Base-by-base conservation (phyloP, 2,888 invertebrate genomes). In the Hartigia nigra region DNA sequence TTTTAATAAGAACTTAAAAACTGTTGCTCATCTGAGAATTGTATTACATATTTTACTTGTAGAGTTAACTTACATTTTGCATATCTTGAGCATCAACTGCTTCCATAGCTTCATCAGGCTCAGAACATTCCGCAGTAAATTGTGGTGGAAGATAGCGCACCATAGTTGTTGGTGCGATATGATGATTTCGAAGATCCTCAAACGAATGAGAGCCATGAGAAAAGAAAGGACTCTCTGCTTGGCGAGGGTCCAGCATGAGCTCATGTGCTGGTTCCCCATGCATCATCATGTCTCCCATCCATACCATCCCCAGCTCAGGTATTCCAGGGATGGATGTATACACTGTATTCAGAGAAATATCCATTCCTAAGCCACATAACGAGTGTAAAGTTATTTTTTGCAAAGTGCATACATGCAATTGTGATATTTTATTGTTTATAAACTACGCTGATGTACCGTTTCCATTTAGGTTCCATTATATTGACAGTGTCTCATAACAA, bases 221-320 rank as follows among this genome's bases (percentile, higher is more conserved):
- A 79, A 89, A 91, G 79, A 90, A 91, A 11, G 91, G 87, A 84
- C 88, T 90, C 78, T 91, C 91, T 9, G 88, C 86, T 82, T 91
- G 91, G 77, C 90, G 88, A 74, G 91, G 90, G 81, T 91, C 91
- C 84, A 92, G 83, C 89, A 91, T 90, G 3, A 91, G 87, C 80
- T 92, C 91, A 79, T 91, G 91, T 9, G 91, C 85, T 23, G 89
- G 88, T 80, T 91, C 91, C 75, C 89, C 89, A 75, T 91, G 91
- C 80, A 91, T 88, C 91, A 91, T 91, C 91, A 92, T 90, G 81
- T 91, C 93, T 72, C 94, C 94, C 95, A 95, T 95, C 95, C 95
- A 95, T 88, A 95, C 93, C 93, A 94, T 94, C 86, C 94, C 93
- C 90, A 94, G 92, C 88, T 94, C 94, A 84, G 93, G 92, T 86